Conservation (phyloP, 2,888 invertebrate species). For the Beris morrisii region DNA sequence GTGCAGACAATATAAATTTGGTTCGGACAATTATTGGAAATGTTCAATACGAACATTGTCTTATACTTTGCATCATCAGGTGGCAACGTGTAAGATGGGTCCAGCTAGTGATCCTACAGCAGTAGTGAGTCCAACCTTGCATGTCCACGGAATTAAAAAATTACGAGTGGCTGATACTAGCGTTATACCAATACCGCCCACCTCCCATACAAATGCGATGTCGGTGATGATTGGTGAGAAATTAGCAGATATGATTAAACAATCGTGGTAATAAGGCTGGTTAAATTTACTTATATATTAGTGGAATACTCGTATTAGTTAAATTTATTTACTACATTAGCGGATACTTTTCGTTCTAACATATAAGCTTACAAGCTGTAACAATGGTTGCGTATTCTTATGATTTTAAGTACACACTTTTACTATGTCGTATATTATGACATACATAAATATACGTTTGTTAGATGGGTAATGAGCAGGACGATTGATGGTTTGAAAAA, state of each 20-base stretch:
- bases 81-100: conserved; percentile 71
- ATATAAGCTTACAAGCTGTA: no score
- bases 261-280: conserved; percentile 53
- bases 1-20: conserved; percentile 58
- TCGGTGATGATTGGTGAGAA: conserved; percentile 71
- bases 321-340: no score
- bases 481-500: no score
- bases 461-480: no score
- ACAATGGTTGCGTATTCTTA: no score
- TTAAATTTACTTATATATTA: not conserved
- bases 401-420: no score
- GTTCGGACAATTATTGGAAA: conserved; percentile 68
- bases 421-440: no score
- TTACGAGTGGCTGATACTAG: conserved; percentile 68
- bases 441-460: no score
- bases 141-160: conserved; percentile 62
- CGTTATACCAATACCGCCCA: conserved; percentile 63
- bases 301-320: no score
- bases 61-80: conserved; percentile 64
- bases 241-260: conserved; percentile 64
- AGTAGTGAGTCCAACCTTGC: conserved; percentile 64
- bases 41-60: conserved; percentile 64
- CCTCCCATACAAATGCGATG: conserved; percentile 67
- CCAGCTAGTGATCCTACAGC: conserved; percentile 61
- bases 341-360: no score